Evolutionary conservation across 2,888 invertebrate species (phyloP).

Genomic region (Nysson spinosus): DNA sequence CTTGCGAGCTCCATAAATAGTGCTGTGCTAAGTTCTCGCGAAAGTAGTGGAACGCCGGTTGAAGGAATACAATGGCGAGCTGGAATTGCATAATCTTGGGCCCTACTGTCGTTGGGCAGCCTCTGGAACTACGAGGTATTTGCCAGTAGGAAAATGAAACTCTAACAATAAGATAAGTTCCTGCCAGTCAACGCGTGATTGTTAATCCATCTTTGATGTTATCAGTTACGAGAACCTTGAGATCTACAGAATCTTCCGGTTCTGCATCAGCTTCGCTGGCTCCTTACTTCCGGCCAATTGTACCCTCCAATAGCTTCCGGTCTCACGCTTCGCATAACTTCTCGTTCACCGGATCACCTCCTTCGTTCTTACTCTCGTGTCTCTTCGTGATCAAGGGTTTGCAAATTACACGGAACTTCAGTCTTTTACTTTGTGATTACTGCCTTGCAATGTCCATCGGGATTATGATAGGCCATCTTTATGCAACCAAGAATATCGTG

Average conservation of each 20-base stretch:
- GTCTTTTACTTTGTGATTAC: constrained; percentile 6
- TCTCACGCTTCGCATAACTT: constrained; percentile 61
- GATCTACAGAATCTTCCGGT: constrained; percentile 23
- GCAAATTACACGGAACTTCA: constrained; percentile 37
- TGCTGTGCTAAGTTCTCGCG: constrained; percentile 34
- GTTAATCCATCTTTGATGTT: constrained; percentile 25
- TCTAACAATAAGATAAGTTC: constrained; percentile 21
- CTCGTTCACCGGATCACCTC: constrained; percentile 31
- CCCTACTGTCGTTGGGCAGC: constrained; percentile 54
- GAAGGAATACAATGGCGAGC: constrained; percentile 44
- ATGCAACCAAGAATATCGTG: not conserved
- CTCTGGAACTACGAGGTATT: constrained; percentile 49
- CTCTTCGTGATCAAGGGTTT: constrained; percentile 13
- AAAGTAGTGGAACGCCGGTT: constrained; percentile 39
- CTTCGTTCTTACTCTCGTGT: constrained; percentile 15
- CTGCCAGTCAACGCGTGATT: constrained; percentile 14
- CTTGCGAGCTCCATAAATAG: not conserved
- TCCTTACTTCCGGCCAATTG: constrained; percentile 62
- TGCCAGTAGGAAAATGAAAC: constrained; percentile 26
- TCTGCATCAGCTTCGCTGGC: constrained; percentile 45
- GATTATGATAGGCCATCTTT: constrained; percentile 16
- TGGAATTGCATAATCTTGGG: constrained; percentile 42
- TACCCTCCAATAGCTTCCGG: constrained; percentile 59
- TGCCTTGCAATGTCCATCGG: constrained; percentile 5
- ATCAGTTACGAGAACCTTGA: constrained; percentile 19